Evolutionary conservation across 2,888 invertebrate genomes (phyloP).

Genomic region (Aporophyla lueneburgensis): DNA sequence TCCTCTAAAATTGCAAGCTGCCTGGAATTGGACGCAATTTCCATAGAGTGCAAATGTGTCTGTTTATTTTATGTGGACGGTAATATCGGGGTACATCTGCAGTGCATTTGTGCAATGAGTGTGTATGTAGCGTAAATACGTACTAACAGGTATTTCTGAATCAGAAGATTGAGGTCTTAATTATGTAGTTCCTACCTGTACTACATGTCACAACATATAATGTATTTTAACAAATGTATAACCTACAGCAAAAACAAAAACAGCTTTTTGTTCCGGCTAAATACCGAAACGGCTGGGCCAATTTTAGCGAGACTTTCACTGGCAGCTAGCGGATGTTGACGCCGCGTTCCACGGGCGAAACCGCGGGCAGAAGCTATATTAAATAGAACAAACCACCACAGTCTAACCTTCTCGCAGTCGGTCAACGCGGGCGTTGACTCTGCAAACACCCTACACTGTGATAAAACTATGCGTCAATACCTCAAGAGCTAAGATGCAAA

Average conservation of each 20-base stretch:
- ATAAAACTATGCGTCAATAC: constrained; percentile 28
- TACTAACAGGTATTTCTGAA: neutral
- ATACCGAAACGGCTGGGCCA: no score
- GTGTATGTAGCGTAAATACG: neutral
- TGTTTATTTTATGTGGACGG: constrained; percentile 16
- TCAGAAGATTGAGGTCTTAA: no score
- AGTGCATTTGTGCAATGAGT: constrained; percentile 30
- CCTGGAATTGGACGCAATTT: constrained; percentile 33
- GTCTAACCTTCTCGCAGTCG: neutral
- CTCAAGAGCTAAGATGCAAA: constrained; percentile 38
- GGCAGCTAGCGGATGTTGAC: no score
- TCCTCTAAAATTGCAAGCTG: constrained; percentile 46
- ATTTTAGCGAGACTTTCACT: no score
- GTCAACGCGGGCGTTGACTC: neutral
- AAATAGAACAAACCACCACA: neutral
- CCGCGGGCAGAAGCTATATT: no score
- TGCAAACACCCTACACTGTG: neutral
- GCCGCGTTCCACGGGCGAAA: no score
- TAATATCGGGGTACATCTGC: constrained; percentile 19
- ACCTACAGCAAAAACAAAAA: no score
- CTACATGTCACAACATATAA: no score
- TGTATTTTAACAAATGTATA: no score
- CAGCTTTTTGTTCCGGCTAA: no score
- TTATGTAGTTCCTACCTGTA: no score
- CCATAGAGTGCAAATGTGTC: constrained; percentile 15